Percentiles rank a stretch among this genome's conserved stretches.
Conservation (phyloP, 1,140 invertebrate genomes). For the Oedothorax gibbosus region DNA sequence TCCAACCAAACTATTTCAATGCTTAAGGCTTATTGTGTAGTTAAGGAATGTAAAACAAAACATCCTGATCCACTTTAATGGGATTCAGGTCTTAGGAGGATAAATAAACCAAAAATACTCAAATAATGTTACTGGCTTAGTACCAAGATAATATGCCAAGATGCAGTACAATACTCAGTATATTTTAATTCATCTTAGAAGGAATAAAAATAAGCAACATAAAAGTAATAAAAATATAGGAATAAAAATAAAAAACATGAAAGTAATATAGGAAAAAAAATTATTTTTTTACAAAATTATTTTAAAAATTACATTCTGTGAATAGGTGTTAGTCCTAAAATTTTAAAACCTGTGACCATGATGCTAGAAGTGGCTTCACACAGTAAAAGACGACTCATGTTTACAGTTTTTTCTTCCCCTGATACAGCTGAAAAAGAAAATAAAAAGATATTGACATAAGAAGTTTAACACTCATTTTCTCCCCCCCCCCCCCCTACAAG, state of each 20-base stretch:
- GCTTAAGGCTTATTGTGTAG: too few species aligned
- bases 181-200: too few species aligned
- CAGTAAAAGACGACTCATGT: slow-evolving; percentile 88
- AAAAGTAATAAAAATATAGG: neutral
- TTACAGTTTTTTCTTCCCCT: slow-evolving; percentile 84
- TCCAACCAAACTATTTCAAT: too few species aligned
- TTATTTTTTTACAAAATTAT: slow-evolving; percentile 25
- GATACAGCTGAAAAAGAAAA: slow-evolving; percentile 61
- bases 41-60: too few species aligned
- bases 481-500: too few species aligned
- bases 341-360: slow-evolving; percentile 86
- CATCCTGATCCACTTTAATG: too few species aligned
- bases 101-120: too few species aligned
- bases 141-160: too few species aligned
- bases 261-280: neutral
- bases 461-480: neutral
- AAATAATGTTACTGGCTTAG: too few species aligned
- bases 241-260: neutral
- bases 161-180: too few species aligned
- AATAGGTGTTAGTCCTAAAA: slow-evolving; percentile 93
- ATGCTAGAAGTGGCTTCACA: slow-evolving; percentile 92
- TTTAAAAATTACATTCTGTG: slow-evolving; percentile 83
- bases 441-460: neutral
- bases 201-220: too few species aligned
- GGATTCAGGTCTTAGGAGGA: too few species aligned